Conservation (phyloP, 2,113 vertebrate species). For the Cololabis saira region DNA sequence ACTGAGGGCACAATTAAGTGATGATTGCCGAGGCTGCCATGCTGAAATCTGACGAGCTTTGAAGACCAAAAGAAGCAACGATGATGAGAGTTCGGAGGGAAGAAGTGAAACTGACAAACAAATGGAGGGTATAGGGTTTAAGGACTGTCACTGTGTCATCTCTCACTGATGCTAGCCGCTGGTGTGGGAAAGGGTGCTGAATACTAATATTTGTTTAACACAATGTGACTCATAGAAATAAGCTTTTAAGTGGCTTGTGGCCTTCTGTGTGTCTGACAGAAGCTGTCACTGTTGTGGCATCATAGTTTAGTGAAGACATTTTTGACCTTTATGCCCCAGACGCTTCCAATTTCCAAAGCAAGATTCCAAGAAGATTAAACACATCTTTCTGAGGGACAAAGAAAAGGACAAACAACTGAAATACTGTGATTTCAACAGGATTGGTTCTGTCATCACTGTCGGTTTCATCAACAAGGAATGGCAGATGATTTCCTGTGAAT, state of each 20-base stretch:
- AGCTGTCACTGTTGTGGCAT: not conserved
- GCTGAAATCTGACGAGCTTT: slow-evolving; percentile 54
- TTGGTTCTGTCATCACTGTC: not conserved
- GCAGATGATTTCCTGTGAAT: too few relatives aligned
- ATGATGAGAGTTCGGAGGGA: not conserved
- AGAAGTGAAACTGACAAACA: slow-evolving; percentile 39
- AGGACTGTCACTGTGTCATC: slow-evolving; percentile 26
- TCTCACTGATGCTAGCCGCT: slow-evolving; percentile 21
- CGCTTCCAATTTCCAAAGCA: not conserved
- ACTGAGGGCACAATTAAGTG: slow-evolving; percentile 58
- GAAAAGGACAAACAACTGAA: not conserved
- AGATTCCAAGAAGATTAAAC: not conserved
- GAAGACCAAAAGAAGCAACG: slow-evolving; percentile 20
- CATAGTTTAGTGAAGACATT: not conserved
- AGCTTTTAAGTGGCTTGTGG: not conserved
- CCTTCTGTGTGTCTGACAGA: slow-evolving; percentile 6
- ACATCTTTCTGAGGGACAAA: not conserved
- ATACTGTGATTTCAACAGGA: not conserved
- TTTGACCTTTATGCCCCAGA: not conserved
- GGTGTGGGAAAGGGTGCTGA: not conserved
- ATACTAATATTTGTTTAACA: slow-evolving; percentile 12
- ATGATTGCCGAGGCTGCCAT: slow-evolving; percentile 45
- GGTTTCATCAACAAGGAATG: not conserved
- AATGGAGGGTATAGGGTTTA: slow-evolving; percentile 43
- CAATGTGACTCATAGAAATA: not conserved